Conservation (phyloP, 2,113 vertebrate genomes). For the Heloderma charlesbogerti region DNA sequence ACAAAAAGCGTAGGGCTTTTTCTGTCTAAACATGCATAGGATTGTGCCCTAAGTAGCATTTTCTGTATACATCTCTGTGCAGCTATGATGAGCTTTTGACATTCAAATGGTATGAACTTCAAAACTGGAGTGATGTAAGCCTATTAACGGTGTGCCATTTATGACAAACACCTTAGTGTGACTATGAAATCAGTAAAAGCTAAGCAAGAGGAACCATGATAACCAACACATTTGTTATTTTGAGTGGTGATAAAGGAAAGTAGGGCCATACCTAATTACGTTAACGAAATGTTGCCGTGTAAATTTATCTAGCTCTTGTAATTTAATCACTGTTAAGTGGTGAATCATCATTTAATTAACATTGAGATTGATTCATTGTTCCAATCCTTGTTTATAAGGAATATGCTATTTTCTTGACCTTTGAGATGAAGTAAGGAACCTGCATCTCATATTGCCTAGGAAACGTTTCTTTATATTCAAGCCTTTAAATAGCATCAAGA, state of each 20-base stretch:
- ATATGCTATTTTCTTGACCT: conserved; percentile 52
- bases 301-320: conserved; percentile 68
- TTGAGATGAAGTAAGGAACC: conserved; percentile 58
- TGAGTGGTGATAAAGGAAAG: conserved; percentile 54
- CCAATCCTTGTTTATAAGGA: conserved; percentile 69
- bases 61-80: background rate
- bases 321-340: conserved; percentile 70
- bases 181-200: conserved; percentile 24
- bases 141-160: conserved; percentile 13
- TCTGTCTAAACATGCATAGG: too few relatives aligned
- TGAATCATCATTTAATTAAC: conserved; percentile 71
- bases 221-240: conserved; percentile 43
- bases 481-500: conserved; percentile 29
- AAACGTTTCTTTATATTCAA: conserved; percentile 46
- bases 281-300: conserved; percentile 67
- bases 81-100: background rate
- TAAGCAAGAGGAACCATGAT: conserved; percentile 21
- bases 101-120: background rate
- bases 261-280: conserved; percentile 70
- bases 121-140: background rate
- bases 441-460: conserved; percentile 47
- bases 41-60: background rate
- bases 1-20: too few relatives aligned
- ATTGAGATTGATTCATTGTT: conserved; percentile 70
- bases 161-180: background rate